phyloP scores from a whole-genome alignment of 1,140 invertebrate species.

The Papilio helenus region DNA sequence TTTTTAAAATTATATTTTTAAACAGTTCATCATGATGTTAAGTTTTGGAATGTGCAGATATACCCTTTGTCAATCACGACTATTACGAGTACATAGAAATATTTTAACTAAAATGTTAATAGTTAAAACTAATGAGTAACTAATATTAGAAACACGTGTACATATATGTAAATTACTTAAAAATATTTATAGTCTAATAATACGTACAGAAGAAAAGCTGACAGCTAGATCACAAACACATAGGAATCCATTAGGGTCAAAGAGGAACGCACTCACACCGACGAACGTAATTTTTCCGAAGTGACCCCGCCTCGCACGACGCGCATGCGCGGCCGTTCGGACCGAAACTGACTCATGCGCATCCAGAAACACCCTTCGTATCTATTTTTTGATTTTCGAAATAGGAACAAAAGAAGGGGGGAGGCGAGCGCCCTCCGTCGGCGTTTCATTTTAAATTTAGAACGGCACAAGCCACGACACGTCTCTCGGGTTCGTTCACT shows the following conservation, averaged over 20 bases:
- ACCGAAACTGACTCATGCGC: conserved; percentile 75
- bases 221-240: conserved; percentile 10
- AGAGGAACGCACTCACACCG: conserved; percentile 22
- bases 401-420: conserved; percentile 80
- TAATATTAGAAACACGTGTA: conserved; percentile 34
- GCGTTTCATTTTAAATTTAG: conserved; percentile 61
- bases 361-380: conserved; percentile 70
- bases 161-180: not conserved
- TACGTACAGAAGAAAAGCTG: conserved; percentile 4
- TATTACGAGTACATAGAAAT: not conserved
- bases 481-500: conserved; percentile 71
- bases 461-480: conserved; percentile 59
- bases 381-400: conserved; percentile 78
- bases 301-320: conserved; percentile 40
- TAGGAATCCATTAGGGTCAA: conserved; percentile 31
- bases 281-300: conserved; percentile 22
- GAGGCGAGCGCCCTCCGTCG: conserved; percentile 70
- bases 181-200: not conserved
- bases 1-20: not conserved
- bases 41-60: not conserved
- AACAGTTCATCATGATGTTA: not conserved
- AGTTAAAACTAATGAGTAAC: not conserved
- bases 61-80: not conserved
- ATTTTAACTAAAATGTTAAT: not conserved
- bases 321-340: conserved; percentile 70